Conservation (phyloP, 2,888 invertebrate species). For the Athrips mouffetella region DNA sequence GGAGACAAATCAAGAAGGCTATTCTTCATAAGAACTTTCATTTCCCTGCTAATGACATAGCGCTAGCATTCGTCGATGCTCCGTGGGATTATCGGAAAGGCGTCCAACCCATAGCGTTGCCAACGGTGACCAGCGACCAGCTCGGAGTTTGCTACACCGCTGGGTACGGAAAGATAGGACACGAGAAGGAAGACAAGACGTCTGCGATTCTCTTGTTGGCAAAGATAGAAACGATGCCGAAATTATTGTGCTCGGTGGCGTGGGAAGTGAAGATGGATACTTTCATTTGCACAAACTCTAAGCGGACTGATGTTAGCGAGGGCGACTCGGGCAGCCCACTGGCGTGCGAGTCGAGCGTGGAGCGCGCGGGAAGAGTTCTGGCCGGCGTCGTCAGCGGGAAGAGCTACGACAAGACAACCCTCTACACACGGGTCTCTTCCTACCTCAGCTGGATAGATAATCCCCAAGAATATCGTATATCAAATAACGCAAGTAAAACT, state of each 20-base stretch:
- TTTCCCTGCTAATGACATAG: slow-evolving; percentile 49
- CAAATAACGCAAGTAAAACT: not conserved
- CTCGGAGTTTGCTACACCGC: not conserved
- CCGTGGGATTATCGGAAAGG: slow-evolving; percentile 33
- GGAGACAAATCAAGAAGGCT: slow-evolving; percentile 31
- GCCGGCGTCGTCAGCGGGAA: slow-evolving; percentile 59
- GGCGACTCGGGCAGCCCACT: slow-evolving; percentile 64
- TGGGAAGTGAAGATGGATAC: slow-evolving; percentile 55
- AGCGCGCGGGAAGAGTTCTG: slow-evolving; percentile 38
- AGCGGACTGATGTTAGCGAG: slow-evolving; percentile 37
- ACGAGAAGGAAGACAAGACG: slow-evolving; percentile 8
- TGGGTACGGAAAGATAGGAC: slow-evolving; percentile 12
- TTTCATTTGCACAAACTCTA: slow-evolving; percentile 43
- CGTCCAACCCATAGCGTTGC: not conserved
- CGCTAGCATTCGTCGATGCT: slow-evolving; percentile 35
- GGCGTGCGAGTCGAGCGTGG: slow-evolving; percentile 34
- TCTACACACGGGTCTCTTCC: slow-evolving; percentile 36
- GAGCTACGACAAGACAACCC: slow-evolving; percentile 48
- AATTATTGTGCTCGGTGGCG: slow-evolving; percentile 36
- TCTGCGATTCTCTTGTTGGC: slow-evolving; percentile 42
- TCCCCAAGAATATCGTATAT: too few relatives aligned
- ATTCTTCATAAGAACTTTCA: slow-evolving; percentile 30
- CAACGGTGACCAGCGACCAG: not conserved
- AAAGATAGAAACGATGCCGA: slow-evolving; percentile 35
- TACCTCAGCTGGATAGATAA: slow-evolving; percentile 22